Evolutionary conservation across 2,113 vertebrate species (phyloP).

Genomic region (Ornithorhynchus anatinus): DNA sequence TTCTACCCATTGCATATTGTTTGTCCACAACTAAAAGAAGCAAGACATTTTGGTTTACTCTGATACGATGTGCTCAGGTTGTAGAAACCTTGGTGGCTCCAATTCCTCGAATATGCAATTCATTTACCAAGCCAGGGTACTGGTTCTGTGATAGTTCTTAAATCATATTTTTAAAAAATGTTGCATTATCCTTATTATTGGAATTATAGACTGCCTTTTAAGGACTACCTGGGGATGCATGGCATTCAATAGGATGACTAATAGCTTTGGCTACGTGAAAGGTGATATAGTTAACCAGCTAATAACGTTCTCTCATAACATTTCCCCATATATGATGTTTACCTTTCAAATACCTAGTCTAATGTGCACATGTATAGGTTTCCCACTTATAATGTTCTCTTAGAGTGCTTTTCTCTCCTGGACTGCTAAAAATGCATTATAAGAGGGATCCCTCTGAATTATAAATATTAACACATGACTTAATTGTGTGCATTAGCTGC

Average conservation of each 20-base stretch:
- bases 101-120: background rate
- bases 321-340: rapidly evolving
- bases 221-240: background rate
- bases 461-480: background rate
- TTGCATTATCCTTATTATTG: background rate
- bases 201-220: too few species aligned
- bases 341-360: rapidly evolving
- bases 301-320: rapidly evolving
- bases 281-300: rapidly evolving
- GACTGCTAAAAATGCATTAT: background rate
- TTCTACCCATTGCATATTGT: rapidly evolving
- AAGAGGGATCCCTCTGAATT: background rate
- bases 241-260: background rate
- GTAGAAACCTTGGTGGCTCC: too few species aligned
- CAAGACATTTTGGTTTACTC: too few species aligned
- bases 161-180: too few species aligned
- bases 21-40: too few species aligned
- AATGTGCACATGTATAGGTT: rapidly evolving
- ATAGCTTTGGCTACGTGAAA: background rate
- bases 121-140: background rate
- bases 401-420: background rate
- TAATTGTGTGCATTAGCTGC: background rate
- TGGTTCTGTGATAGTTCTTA: background rate
- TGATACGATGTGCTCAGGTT: too few species aligned
- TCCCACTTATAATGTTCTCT: background rate